Percentiles rank a stretch among this genome's conserved stretches.
Evolutionary conservation across 1,140 invertebrate genomes (phyloP).

Genomic region (Babylonia areolata): DNA sequence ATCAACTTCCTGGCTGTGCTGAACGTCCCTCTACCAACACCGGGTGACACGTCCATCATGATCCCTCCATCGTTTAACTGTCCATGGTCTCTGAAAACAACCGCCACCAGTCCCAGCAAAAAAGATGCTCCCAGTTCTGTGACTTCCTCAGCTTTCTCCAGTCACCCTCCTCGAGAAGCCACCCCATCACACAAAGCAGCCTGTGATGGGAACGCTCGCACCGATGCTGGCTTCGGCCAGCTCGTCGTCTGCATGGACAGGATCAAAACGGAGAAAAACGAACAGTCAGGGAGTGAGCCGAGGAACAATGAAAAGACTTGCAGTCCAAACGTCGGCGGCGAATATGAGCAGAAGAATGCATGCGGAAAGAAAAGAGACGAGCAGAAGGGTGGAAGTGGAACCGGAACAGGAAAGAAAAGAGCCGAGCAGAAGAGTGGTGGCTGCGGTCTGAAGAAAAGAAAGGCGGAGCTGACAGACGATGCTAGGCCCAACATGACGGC

Average conservation of each 20-base stretch:
- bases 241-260: neutral
- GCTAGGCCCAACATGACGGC: too few relatives aligned
- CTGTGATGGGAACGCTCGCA: too few relatives aligned
- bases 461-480: neutral
- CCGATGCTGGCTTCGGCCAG: too few relatives aligned
- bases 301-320: neutral
- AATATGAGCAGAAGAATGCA: neutral
- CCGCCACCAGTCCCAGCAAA: neutral
- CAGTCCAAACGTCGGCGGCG: neutral
- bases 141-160: neutral
- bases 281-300: neutral
- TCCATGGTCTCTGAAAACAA: neutral
- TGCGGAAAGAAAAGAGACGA: too few relatives aligned
- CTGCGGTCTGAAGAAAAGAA: neutral
- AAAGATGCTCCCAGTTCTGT: neutral
- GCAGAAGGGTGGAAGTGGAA: neutral
- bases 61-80: neutral
- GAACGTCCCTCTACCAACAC: slow-evolving; percentile 6
- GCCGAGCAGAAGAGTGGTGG: too few relatives aligned
- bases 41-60: slow-evolving; percentile 5
- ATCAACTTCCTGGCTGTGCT: slow-evolving; percentile 34
- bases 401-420: neutral
- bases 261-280: neutral
- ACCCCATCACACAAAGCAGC: too few relatives aligned
- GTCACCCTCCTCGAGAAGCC: too few relatives aligned